Percentiles rank a stretch among this genome's conserved stretches.
Conservation (phyloP, 2,888 invertebrate genomes). For the Morpho achilles region DNA sequence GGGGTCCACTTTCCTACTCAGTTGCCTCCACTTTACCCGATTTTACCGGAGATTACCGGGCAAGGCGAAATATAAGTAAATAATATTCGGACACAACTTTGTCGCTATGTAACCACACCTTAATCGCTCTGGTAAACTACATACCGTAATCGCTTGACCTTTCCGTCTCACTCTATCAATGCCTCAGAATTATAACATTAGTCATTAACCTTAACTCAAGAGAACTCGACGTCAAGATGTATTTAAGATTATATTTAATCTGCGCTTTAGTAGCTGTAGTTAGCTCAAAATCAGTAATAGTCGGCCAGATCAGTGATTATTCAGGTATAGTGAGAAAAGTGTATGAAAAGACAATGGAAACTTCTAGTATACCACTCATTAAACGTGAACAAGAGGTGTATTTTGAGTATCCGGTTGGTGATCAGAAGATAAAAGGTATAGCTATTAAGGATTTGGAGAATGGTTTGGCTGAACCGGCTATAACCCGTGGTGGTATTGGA, state of each 20-base stretch:
- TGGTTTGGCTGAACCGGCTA: slow-evolving; percentile 55
- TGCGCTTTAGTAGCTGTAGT: slow-evolving; percentile 36
- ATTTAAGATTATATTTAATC: slow-evolving; percentile 22
- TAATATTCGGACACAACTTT: neutral
- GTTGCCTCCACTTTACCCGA: no score
- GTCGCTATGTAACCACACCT: slow-evolving; percentile 18
- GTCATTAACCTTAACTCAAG: slow-evolving; percentile 16
- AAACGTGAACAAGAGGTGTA: slow-evolving; percentile 50
- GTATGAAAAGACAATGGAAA: slow-evolving; percentile 43
- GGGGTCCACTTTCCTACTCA: no score
- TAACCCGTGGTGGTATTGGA: slow-evolving; percentile 62
- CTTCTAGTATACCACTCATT: slow-evolving; percentile 43
- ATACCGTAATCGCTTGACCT: slow-evolving; percentile 19
- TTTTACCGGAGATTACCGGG: no score
- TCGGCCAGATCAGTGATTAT: slow-evolving; percentile 53
- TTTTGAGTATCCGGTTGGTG: slow-evolving; percentile 49
- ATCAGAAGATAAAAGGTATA: slow-evolving; percentile 63
- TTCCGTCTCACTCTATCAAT: slow-evolving; percentile 9
- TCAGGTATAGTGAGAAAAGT: slow-evolving; percentile 48
- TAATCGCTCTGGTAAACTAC: slow-evolving; percentile 12
- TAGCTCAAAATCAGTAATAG: slow-evolving; percentile 46
- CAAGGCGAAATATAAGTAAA: no score
- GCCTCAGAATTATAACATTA: neutral
- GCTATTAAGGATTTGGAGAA: slow-evolving; percentile 65
- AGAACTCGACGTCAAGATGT: slow-evolving; percentile 22